These are phyloP conservation scores for Lepidotrigona ventralis DNA, from an alignment of 1,140 invertebrate species.

Conservation along the genomic window DNA sequence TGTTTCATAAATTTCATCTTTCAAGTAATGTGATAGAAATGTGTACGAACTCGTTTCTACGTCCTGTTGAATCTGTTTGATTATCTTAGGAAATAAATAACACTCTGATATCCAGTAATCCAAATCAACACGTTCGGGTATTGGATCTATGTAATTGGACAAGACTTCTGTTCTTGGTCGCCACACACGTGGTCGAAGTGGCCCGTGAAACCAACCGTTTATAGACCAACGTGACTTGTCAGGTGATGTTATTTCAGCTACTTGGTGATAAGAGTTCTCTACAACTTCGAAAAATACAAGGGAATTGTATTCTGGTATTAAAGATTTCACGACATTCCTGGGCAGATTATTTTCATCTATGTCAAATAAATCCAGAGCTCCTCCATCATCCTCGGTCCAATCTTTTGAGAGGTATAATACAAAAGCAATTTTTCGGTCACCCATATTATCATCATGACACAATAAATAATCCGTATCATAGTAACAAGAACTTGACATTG, in stretches of 20 bases:
- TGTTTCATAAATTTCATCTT: conserved; percentile 76
- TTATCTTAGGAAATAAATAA: conserved; percentile 78
- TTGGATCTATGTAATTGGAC: conserved; percentile 57
- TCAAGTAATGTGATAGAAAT: conserved; percentile 81
- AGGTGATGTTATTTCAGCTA: conserved; percentile 84
- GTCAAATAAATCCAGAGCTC: conserved; percentile 84
- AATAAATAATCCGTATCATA: conserved; percentile 86
- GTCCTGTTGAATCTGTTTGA: conserved; percentile 80
- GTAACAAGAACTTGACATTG: conserved; percentile 87
- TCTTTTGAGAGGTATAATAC: conserved; percentile 84
- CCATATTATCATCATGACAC: conserved; percentile 87
- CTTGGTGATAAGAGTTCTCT: conserved; percentile 82
- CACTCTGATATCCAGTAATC: conserved; percentile 77
- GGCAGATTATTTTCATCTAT: conserved; percentile 82
- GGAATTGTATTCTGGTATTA: conserved; percentile 85
- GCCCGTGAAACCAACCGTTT: conserved; percentile 89
- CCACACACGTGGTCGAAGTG: conserved; percentile 46
- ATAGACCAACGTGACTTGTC: conserved; percentile 85
- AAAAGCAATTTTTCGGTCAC: conserved; percentile 86
- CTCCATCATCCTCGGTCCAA: conserved; percentile 84
- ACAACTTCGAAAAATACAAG: conserved; percentile 87
- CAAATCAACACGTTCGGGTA: conserved; percentile 67
- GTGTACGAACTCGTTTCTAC: conserved; percentile 83
- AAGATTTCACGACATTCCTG: conserved; percentile 78
- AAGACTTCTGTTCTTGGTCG: conserved; percentile 43